A percentile compares a stretch with the other conserved stretches of the same genome.
Conservation (phyloP, 1,140 invertebrate species). For the Monomorium pharaonis region DNA sequence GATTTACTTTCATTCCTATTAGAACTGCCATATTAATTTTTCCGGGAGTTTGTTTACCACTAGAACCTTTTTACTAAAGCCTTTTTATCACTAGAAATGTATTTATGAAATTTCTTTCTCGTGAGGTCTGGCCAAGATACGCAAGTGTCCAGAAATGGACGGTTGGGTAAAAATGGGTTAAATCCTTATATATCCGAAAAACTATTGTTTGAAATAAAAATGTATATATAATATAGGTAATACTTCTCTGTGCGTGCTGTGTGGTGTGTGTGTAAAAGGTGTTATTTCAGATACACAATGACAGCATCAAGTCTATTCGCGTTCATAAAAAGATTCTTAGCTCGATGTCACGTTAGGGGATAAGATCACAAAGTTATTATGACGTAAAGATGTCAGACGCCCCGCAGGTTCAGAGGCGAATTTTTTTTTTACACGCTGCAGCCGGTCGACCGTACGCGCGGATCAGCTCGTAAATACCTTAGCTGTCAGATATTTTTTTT, state of each 20-base stretch:
- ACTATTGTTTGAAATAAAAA: too few relatives aligned
- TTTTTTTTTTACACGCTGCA: constrained; percentile 24
- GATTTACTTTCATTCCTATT: too few relatives aligned
- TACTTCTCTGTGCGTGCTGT: background rate
- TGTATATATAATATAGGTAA: background rate
- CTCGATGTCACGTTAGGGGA: background rate
- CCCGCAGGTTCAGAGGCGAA: background rate
- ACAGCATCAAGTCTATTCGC: background rate
- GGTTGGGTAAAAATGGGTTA: too few relatives aligned
- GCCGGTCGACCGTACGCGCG: background rate
- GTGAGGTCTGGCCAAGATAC: too few relatives aligned
- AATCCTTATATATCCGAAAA: too few relatives aligned
- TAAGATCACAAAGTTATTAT: constrained; percentile 25
- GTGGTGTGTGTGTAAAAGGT: background rate
- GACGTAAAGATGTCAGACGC: background rate
- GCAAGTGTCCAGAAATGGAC: too few relatives aligned
- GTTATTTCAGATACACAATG: background rate
- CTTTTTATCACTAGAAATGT: too few relatives aligned
- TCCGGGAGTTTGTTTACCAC: too few relatives aligned
- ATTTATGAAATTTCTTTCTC: too few relatives aligned
- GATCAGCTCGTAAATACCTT: constrained; percentile 41
- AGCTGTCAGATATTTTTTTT: constrained; percentile 27
- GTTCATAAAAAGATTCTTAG: background rate
- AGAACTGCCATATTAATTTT: too few relatives aligned
- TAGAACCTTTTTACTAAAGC: too few relatives aligned